phyloP scores from a whole-genome alignment of 2,888 invertebrate species.

The Kuschelorhynchus macadamiae region DNA sequence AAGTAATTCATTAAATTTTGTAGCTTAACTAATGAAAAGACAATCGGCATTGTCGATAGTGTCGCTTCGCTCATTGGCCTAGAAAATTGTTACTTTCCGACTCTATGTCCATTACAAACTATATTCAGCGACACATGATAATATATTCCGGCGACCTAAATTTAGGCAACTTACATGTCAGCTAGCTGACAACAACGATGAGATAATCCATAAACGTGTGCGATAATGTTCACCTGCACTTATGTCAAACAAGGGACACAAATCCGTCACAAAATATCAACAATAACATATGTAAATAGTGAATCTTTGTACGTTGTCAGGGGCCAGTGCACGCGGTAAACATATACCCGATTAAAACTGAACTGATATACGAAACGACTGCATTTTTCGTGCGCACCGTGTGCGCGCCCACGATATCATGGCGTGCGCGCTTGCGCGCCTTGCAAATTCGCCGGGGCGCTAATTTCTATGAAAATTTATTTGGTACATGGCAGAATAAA shows the following conservation, averaged over 20 bases:
- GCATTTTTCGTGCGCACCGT: slow-evolving; percentile 52
- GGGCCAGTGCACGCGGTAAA: slow-evolving; percentile 42
- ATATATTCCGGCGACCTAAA: slow-evolving; percentile 39
- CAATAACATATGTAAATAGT: slow-evolving; percentile 44
- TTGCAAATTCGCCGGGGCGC: slow-evolving; percentile 8
- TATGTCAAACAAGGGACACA: slow-evolving; percentile 26
- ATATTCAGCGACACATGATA: slow-evolving; percentile 20
- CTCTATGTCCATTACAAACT: background rate
- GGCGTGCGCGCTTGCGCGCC: slow-evolving; percentile 61
- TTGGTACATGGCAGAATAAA: too few relatives aligned
- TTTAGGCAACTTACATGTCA: slow-evolving; percentile 34
- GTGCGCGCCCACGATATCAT: slow-evolving; percentile 57
- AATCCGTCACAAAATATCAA: slow-evolving; percentile 38
- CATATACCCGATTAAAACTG: slow-evolving; percentile 41
- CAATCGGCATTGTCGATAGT: slow-evolving; percentile 7
- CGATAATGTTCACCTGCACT: slow-evolving; percentile 32
- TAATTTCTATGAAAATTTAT: too few relatives aligned
- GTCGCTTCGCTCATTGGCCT: slow-evolving; percentile 11
- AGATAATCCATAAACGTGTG: slow-evolving; percentile 17
- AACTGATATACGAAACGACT: slow-evolving; percentile 38
- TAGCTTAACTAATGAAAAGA: too few relatives aligned
- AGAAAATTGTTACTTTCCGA: slow-evolving; percentile 18
- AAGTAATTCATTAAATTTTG: too few relatives aligned
- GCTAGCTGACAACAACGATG: slow-evolving; percentile 6
- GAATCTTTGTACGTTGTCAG: slow-evolving; percentile 9